A percentile compares a stretch with the other conserved stretches of the same genome.
These are phyloP conservation scores for Hydrolagus colliei DNA, from an alignment of 2,797 vertebrate genomes.

Conservation along the genomic window DNA sequence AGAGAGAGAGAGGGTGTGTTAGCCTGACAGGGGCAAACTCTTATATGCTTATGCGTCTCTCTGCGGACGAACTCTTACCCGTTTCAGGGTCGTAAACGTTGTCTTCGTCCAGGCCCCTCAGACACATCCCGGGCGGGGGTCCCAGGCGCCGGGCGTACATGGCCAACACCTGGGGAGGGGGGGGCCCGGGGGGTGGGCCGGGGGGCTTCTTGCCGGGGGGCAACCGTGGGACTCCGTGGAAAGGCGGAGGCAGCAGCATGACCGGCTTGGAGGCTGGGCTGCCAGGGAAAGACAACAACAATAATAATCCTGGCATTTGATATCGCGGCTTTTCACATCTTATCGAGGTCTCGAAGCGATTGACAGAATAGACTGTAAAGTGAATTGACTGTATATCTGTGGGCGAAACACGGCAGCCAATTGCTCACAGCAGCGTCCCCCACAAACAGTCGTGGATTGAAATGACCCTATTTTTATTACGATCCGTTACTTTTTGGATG, in stretches of 20 bases:
- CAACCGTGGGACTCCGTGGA: conserved; percentile 80
- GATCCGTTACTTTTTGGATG: no score
- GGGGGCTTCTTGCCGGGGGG: conserved; percentile 90
- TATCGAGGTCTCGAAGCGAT: no score
- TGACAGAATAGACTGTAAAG: no score
- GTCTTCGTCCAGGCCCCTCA: conserved; percentile 61
- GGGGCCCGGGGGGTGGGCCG: conserved; percentile 86
- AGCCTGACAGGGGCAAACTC: no score
- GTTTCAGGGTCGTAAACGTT: conserved; percentile 60
- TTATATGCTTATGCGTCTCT: no score
- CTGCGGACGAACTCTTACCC: conserved; percentile 51
- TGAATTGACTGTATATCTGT: no score
- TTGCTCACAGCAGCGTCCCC: no score
- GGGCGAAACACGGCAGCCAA: no score
- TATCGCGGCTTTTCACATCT: no score
- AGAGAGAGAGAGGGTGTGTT: no score
- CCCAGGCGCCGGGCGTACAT: conserved; percentile 75
- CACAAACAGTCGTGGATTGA: neutral
- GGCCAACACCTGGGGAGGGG: conserved; percentile 84
- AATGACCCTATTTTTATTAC: no score
- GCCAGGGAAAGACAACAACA: conserved; percentile 11
- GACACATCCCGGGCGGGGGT: conserved; percentile 54
- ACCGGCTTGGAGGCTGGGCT: conserved; percentile 60
- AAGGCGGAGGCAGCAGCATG: conserved; percentile 52
- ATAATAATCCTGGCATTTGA: no score